Evolutionary conservation across 2,888 invertebrate genomes (phyloP), one percentile per base, ranked within the genome.

Genomic region (Kuschelorhynchus macadamiae): DNA sequence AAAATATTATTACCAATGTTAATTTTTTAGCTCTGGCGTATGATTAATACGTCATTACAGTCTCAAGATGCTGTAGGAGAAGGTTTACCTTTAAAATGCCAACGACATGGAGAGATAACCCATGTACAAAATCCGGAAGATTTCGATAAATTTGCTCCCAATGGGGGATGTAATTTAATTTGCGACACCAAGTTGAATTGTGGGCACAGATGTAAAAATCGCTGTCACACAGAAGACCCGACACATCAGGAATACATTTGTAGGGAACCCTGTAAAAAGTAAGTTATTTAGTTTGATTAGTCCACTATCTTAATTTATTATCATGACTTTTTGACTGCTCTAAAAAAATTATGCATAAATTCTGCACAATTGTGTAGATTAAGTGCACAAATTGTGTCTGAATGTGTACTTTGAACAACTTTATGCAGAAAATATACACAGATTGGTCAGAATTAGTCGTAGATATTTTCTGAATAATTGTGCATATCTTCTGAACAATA

Each of bases 151-250:
- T 83, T 41, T 21, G 17, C 86, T 5, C 84, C 87, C 0, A 87
- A 89, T 81, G 89, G 89, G 1, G 92, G 92, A 0, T 92, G 92
- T 77, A 76, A 79, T 20, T 68, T 77, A 44, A 80, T 80, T 14
- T 93, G 92, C 77, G 82, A 84, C 12, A 59, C 21, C 11, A n/a
- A 25, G 4, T 72, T 76, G 68, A 50, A 53, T 0, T 93, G 92
- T 78, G 89, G 88, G 0, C 92, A 93, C 79, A 75, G 72, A 1
- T 93, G 92, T 79, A 79, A 79, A 0, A 81, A 82, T 32, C 74
- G 86, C n/a, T 92, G 92, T 76, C 92, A 92, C 75, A 81, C 85
- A 1, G 81, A 83, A 52, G 89, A 91, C 73, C 79, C 83, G 12
- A 80, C 85, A 0, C 91, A 92, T 75, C 18, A 56, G 1, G 46